Base-by-base conservation (phyloP, 1,140 invertebrate species). In the Drosophila biarmipes region DNA sequence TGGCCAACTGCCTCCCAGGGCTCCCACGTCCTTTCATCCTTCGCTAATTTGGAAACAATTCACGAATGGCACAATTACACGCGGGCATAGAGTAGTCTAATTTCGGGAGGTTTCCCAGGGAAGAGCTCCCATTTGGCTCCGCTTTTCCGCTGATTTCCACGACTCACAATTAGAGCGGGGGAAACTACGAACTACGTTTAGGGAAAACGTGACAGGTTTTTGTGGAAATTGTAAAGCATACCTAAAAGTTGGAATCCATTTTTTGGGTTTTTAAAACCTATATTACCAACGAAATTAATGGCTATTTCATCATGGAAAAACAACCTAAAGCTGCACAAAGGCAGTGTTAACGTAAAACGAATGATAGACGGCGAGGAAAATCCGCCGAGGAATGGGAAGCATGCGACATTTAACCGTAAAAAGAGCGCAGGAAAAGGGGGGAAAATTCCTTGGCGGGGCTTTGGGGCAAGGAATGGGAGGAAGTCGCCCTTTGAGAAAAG, bases 11-110 rank as follows among this genome's bases (percentile, higher is more conserved):
- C 14, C 27, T 48, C 6, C 29, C 14, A 5, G 31, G 31, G 19
- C 35, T 38, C 8, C 17, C 14, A 7, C 8, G 12, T 21, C 14
- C 31, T 37, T 38, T 17, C 19, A 29, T 38, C 35, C 45, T 38
- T 29, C n/a, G 15, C 35, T 29, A 24, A 57, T 46, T 46, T 40
- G 45, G 34, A 42, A 61, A 42, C 45, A 49, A 59, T 48, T 15
- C 45, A 59, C 56, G 56, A 49, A 59, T 38, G 57, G 48, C 15
- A 31, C 46, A 61, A 21, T 61, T 52, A 61, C 31, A 19, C 8
- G 17, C 15, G 2, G 14, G 14, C 7, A 11, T 29, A 31, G 29
- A 27, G 34, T 14, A 19, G 42, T 46, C 42, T 35, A 57, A 43
- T 45, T 57, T 49, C 11, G 12, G 12, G 24, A 27, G 29, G n/a